Conservation (phyloP, 2,888 invertebrate species). For the Tyria jacobaeae region DNA sequence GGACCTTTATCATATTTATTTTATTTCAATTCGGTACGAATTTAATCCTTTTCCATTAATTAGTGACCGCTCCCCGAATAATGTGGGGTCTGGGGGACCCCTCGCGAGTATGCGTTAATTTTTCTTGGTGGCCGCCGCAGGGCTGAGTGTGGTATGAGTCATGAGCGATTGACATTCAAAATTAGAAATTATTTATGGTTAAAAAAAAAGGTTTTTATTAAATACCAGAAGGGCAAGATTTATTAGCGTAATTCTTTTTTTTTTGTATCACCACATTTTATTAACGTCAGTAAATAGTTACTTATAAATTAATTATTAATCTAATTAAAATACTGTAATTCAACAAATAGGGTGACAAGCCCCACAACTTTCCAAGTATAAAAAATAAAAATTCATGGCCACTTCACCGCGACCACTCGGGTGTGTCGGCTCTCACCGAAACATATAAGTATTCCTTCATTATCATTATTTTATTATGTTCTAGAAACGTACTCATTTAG, state of each 20-base stretch:
- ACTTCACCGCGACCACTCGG: slow-evolving; percentile 41
- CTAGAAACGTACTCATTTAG: slow-evolving; percentile 60
- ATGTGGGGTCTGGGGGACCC: slow-evolving; percentile 72
- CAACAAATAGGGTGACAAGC: slow-evolving; percentile 35
- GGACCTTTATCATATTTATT: slow-evolving; percentile 85
- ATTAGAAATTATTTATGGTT: slow-evolving; percentile 1
- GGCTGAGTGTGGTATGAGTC: slow-evolving; percentile 58
- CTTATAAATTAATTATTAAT: slow-evolving; percentile 10
- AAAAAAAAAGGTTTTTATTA: neutral
- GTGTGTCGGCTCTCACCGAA: slow-evolving; percentile 48
- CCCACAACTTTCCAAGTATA: slow-evolving; percentile 33
- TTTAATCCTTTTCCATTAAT: slow-evolving; percentile 87
- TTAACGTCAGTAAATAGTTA: slow-evolving; percentile 5
- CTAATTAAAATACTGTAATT: slow-evolving; percentile 25
- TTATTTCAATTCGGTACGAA: slow-evolving; percentile 85
- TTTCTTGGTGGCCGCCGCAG: slow-evolving; percentile 74
- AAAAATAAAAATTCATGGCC: slow-evolving; percentile 35
- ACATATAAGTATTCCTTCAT: slow-evolving; percentile 54
- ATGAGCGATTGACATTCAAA: slow-evolving; percentile 30
- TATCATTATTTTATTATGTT: slow-evolving; percentile 53
- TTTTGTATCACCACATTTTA: neutral
- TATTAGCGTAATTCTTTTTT: slow-evolving; percentile 8
- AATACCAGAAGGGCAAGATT: neutral
- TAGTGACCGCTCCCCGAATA: slow-evolving; percentile 80
- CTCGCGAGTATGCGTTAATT: slow-evolving; percentile 76